Conservation (phyloP, 2,888 invertebrate species). For the Sminthurides aquaticus region DNA sequence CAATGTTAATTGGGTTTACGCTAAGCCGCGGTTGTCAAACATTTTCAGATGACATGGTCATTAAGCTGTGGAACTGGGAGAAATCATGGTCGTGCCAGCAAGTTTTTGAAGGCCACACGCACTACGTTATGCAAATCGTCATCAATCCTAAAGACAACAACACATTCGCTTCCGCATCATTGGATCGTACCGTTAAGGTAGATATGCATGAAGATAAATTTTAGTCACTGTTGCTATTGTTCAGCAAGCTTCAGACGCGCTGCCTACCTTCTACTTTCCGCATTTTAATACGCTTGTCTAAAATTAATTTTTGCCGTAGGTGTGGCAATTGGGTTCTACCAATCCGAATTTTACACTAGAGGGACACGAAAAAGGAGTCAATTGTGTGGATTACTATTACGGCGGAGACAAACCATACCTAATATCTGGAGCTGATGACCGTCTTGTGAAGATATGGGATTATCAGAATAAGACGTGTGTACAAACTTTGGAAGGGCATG, state of each 20-base stretch:
- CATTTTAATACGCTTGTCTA: too few relatives aligned
- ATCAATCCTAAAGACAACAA: constrained; percentile 99
- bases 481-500: constrained; percentile 93
- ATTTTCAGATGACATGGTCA: constrained; percentile 83
- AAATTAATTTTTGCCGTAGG: too few relatives aligned
- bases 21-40: too few relatives aligned
- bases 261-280: too few relatives aligned
- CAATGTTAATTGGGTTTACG: neutral
- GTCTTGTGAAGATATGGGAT: constrained; percentile 98
- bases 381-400: constrained; percentile 98
- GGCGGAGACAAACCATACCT: constrained; percentile 98
- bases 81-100: constrained; percentile 97
- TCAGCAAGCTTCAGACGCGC: too few relatives aligned
- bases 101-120: constrained; percentile 97
- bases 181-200: constrained; percentile 93
- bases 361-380: constrained; percentile 97
- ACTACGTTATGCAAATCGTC: constrained; percentile 99
- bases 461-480: constrained; percentile 99
- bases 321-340: constrained; percentile 97
- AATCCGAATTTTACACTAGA: constrained; percentile 96
- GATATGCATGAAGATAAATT: constrained; percentile 8
- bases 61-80: constrained; percentile 99
- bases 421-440: constrained; percentile 97
- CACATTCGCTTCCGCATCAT: constrained; percentile 97
- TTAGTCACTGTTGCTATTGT: neutral